Percentiles rank a stretch among this genome's conserved stretches.
These are phyloP conservation scores for Remorina albescens DNA, from an alignment of 2,797 vertebrate species.

Conservation along the genomic window DNA sequence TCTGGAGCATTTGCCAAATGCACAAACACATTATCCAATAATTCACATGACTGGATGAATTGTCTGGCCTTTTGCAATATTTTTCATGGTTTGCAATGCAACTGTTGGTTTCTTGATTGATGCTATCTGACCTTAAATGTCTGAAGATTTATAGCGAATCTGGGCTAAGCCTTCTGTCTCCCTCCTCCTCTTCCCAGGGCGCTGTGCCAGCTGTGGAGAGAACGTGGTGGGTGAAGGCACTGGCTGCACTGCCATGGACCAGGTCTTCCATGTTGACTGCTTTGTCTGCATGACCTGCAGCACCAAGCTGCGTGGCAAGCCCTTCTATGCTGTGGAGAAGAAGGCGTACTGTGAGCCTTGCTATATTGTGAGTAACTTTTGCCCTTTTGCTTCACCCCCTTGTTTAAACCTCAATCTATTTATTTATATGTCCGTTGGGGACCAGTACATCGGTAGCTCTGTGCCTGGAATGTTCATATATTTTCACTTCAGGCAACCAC, in stretches of 20 bases:
- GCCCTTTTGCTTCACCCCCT: slow-evolving; percentile 4
- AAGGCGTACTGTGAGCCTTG: slow-evolving; percentile 98
- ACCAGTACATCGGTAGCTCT: background rate
- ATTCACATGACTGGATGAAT: background rate
- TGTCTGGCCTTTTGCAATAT: background rate
- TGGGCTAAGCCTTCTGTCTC: slow-evolving; percentile 38
- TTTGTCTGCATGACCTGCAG: slow-evolving; percentile 95
- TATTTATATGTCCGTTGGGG: slow-evolving; percentile 11
- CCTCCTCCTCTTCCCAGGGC: slow-evolving; percentile 83
- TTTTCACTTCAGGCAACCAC: slow-evolving; percentile 18
- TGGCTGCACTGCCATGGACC: slow-evolving; percentile 98
- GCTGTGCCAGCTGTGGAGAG: slow-evolving; percentile 96
- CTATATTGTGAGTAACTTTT: slow-evolving; percentile 92
- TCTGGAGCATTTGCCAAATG: background rate
- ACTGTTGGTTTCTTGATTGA: slow-evolving; percentile 13
- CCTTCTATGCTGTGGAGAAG: slow-evolving; percentile 98
- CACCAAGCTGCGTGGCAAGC: slow-evolving; percentile 94
- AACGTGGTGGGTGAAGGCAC: slow-evolving; percentile 98
- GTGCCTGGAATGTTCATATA: slow-evolving; percentile 27
- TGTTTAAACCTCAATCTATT: slow-evolving; percentile 25
- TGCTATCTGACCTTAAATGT: slow-evolving; percentile 26
- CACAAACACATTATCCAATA: too few relatives aligned
- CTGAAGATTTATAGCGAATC: slow-evolving; percentile 16
- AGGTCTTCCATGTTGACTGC: slow-evolving; percentile 97
- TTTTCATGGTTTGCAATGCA: slow-evolving; percentile 11